These are phyloP conservation scores for Drosophila leontia DNA, from an alignment of 1,140 invertebrate genomes.

Conservation along the genomic window DNA sequence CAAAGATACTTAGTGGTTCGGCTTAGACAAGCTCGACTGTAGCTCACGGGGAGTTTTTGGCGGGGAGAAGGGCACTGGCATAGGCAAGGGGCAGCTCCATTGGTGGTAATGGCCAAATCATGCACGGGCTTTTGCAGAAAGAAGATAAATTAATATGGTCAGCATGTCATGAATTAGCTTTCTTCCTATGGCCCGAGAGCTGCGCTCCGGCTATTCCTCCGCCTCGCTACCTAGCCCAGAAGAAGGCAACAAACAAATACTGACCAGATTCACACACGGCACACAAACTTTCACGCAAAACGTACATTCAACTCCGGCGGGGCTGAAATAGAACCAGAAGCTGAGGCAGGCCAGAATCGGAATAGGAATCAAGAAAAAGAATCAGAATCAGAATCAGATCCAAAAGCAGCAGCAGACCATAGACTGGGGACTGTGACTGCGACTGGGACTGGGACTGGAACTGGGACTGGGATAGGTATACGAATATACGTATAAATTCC, in stretches of 20 bases:
- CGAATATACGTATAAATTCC: slow-evolving; percentile 79
- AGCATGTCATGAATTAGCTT: slow-evolving; percentile 84
- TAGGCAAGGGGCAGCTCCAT: slow-evolving; percentile 37
- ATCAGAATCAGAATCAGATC: slow-evolving; percentile 41
- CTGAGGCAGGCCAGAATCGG: slow-evolving; percentile 27
- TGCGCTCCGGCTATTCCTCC: slow-evolving; percentile 40
- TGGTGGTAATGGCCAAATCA: slow-evolving; percentile 81
- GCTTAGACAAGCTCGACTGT: slow-evolving; percentile 29
- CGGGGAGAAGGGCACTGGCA: neutral
- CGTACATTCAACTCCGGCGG: slow-evolving; percentile 67
- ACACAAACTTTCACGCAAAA: slow-evolving; percentile 82
- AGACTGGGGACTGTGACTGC: slow-evolving; percentile 45
- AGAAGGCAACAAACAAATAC: slow-evolving; percentile 76
- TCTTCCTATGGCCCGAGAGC: slow-evolving; percentile 61
- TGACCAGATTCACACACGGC: slow-evolving; percentile 33
- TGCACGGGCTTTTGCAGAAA: slow-evolving; percentile 83
- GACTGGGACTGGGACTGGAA: neutral
- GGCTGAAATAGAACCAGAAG: slow-evolving; percentile 43
- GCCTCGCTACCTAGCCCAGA: slow-evolving; percentile 11
- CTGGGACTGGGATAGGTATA: slow-evolving; percentile 36
- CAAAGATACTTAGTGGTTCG: neutral
- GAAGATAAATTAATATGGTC: slow-evolving; percentile 85
- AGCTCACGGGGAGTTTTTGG: neutral
- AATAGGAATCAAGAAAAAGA: slow-evolving; percentile 42
- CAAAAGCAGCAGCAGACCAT: slow-evolving; percentile 46